A percentile compares a stretch with the other conserved stretches of the same genome.
Evolutionary conservation across 2,888 invertebrate species (phyloP).

Genomic region (Lasius fuliginosus): DNA sequence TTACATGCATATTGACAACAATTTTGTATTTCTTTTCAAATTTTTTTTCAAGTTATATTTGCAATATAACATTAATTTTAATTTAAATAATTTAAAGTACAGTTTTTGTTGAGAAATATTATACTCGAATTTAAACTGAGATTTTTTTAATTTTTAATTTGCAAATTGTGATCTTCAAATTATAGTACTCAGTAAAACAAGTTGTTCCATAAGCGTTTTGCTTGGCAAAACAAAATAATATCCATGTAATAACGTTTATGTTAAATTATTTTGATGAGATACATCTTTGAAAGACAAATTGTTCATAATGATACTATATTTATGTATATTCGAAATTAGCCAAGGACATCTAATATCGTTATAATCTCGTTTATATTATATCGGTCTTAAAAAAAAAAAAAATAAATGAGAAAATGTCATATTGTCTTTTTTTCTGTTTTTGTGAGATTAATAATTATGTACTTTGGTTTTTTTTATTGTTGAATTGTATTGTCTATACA

Average conservation of each 20-base stretch:
- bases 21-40: not conserved
- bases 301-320: not conserved
- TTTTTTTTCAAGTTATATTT: conserved; percentile 14
- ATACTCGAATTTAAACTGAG: not conserved
- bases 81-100: not conserved
- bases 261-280: not conserved
- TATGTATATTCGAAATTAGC: not conserved
- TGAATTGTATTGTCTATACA: conserved; percentile 14
- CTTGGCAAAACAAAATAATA: not conserved
- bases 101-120: not conserved
- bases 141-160: not conserved
- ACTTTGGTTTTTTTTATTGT: not conserved
- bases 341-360: not conserved
- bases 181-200: not conserved
- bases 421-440: not conserved
- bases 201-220: not conserved
- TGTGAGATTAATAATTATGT: conserved; percentile 8
- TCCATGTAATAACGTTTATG: not conserved
- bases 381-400: too few species aligned
- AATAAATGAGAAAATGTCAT: not conserved
- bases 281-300: not conserved
- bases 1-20: not conserved
- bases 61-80: conserved; percentile 16
- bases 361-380: not conserved
- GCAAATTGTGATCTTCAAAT: not conserved